These are phyloP conservation scores for Ormyrus rosae DNA, from an alignment of 2,888 invertebrate species.

Conservation along the genomic window DNA sequence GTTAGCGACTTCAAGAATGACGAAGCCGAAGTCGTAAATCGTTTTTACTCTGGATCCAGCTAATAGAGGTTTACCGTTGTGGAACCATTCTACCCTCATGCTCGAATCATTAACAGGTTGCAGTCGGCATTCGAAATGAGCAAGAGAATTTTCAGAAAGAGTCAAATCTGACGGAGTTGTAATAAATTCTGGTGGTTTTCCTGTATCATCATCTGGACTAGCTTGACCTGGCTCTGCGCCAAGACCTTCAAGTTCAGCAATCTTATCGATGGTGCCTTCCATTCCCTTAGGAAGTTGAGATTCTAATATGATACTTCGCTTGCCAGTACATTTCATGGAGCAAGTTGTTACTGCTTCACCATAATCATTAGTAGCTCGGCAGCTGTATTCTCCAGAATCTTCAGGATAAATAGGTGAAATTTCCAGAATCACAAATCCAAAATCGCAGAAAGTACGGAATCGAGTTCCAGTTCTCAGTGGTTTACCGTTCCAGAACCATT, in stretches of 20 bases:
- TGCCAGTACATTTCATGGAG: constrained; percentile 92
- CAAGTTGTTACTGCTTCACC: constrained; percentile 95
- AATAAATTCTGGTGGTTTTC: constrained; percentile 93
- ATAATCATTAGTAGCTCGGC: constrained; percentile 91
- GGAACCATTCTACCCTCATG: constrained; percentile 98
- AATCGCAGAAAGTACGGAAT: constrained; percentile 97
- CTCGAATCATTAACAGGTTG: constrained; percentile 94
- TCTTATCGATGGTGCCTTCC: constrained; percentile 95
- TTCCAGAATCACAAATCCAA: constrained; percentile 97
- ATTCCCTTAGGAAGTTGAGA: constrained; percentile 94
- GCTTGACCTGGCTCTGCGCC: constrained; percentile 83
- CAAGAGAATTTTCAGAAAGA: constrained; percentile 90
- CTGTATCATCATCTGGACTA: constrained; percentile 87
- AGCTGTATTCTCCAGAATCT: constrained; percentile 95
- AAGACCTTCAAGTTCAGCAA: constrained; percentile 92
- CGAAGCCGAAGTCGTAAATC: constrained; percentile 98
- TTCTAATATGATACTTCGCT: constrained; percentile 93
- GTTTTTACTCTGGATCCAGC: constrained; percentile 96
- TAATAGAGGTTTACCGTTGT: constrained; percentile 94
- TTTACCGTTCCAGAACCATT: constrained; percentile 97
- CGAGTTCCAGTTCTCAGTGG: constrained; percentile 91
- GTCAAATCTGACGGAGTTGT: constrained; percentile 91
- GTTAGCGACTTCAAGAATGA: constrained; percentile 96
- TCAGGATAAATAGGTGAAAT: constrained; percentile 98
- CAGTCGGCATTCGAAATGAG: constrained; percentile 94